Evolutionary conservation across 2,797 vertebrate genomes (phyloP).

Genomic region (Malurus splendens): DNA sequence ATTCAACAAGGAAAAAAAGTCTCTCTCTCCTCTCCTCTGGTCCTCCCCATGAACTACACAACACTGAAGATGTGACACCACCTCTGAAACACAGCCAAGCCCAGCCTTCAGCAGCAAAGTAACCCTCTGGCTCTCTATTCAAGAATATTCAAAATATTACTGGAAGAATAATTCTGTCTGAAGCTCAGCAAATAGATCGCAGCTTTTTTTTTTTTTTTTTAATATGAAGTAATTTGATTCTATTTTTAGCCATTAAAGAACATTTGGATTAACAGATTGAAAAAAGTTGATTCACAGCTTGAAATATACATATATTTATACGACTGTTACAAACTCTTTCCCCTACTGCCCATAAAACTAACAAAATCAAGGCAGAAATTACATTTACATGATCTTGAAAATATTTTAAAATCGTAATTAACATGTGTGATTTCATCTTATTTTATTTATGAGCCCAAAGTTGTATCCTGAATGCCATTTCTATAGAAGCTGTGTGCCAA

Average conservation of each 20-base stretch:
- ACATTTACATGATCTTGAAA: background rate
- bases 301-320: background rate
- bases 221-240: background rate
- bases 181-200: background rate
- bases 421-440: background rate
- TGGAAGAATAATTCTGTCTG: background rate
- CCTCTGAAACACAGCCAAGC: background rate
- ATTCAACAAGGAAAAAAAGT: background rate
- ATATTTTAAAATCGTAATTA: background rate
- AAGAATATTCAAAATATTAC: background rate
- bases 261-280: constrained; percentile 57
- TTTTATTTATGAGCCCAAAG: background rate
- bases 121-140: background rate
- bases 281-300: constrained; percentile 19
- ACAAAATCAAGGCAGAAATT: background rate
- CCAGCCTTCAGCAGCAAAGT: background rate
- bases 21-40: background rate
- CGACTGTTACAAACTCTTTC: background rate
- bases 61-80: background rate
- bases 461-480: background rate
- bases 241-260: constrained; percentile 65
- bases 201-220: background rate
- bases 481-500: background rate
- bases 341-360: background rate
- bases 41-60: background rate